phyloP scores from a whole-genome alignment of 1,140 invertebrate species.

The Venturia canescens region DNA sequence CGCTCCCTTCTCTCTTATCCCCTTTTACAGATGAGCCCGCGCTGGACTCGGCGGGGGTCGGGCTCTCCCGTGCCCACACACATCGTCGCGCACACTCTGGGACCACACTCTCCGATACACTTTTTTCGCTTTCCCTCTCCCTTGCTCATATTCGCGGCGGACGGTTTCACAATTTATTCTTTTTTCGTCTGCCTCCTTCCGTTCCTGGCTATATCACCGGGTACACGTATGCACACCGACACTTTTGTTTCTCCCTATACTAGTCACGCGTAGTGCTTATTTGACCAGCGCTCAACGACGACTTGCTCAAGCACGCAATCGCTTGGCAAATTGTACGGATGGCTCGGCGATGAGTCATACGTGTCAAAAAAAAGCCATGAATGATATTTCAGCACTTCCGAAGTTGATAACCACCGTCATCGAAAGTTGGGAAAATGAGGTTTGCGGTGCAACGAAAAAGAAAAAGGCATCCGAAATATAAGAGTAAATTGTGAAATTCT shows the following conservation, averaged over 20 bases:
- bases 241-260: neutral
- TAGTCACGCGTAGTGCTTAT: neutral
- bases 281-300: neutral
- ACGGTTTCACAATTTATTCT: constrained; percentile 27
- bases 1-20: neutral
- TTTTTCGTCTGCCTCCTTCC: constrained; percentile 8
- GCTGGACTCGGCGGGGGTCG: constrained; percentile 45
- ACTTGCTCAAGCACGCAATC: neutral
- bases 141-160: neutral
- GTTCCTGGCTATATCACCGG: neutral
- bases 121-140: neutral
- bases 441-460: too few relatives aligned
- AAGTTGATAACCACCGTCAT: too few relatives aligned
- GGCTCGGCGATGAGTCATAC: neutral
- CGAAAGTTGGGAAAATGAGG: too few relatives aligned
- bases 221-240: neutral
- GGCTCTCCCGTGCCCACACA: constrained; percentile 47
- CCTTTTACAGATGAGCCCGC: constrained; percentile 19
- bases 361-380: neutral
- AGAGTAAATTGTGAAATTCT: too few relatives aligned
- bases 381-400: neutral
- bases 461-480: too few relatives aligned
- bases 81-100: constrained; percentile 36
- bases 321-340: neutral
- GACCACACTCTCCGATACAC: constrained; percentile 44